These are phyloP conservation scores for Streptopelia turtur DNA, from an alignment of 2,797 vertebrate genomes.

Conservation along the genomic window DNA sequence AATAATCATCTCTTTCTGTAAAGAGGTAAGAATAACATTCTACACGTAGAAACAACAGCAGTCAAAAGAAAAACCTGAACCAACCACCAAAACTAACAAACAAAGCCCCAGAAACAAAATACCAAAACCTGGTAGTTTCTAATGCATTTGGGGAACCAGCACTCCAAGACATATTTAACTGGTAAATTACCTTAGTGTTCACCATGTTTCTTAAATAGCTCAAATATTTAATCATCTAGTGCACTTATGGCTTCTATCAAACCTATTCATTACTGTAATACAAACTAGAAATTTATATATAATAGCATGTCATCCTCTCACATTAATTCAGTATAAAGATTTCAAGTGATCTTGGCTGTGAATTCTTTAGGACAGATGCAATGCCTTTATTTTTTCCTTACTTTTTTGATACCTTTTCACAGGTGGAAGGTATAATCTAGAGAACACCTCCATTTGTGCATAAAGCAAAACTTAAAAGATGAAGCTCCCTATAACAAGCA, in stretches of 20 bases:
- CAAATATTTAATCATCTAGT: neutral
- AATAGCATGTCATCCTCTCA: neutral
- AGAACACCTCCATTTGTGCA: neutral
- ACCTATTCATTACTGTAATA: neutral
- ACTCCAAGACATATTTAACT: neutral
- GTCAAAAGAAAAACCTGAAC: neutral
- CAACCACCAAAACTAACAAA: neutral
- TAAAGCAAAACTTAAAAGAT: neutral
- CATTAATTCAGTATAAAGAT: neutral
- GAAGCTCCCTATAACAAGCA: neutral
- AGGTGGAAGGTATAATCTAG: neutral
- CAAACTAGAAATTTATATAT: neutral
- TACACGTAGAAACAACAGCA: neutral
- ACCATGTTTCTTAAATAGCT: neutral
- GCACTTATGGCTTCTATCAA: neutral
- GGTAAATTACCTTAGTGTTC: neutral
- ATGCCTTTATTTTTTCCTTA: neutral
- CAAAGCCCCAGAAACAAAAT: neutral
- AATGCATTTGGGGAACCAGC: neutral
- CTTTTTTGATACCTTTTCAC: neutral
- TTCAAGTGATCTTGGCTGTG: neutral
- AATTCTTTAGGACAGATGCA: neutral
- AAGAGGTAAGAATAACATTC: neutral
- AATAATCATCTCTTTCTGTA: neutral
- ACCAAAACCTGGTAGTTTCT: neutral